These are phyloP conservation scores for Cladopsammia gracilis DNA, from an alignment of 64 coral and sea anemone species.

Conservation along the genomic window DNA sequence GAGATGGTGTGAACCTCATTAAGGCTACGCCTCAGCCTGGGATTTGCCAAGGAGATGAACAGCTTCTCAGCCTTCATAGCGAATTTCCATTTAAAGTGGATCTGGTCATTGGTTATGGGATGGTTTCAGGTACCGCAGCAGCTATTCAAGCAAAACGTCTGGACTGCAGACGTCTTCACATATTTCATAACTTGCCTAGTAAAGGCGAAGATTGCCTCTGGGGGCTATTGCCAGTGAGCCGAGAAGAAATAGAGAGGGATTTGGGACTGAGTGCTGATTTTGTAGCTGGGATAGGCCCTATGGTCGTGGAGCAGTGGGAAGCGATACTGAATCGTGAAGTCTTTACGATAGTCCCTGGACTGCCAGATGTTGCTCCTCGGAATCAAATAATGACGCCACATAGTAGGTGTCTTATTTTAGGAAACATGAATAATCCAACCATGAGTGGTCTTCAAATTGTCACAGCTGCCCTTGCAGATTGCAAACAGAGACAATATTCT, in stretches of 20 bases:
- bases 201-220: constrained; percentile 6
- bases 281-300: constrained; percentile 56
- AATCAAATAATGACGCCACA: constrained; percentile 67
- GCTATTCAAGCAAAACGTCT: constrained; percentile 37
- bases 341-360: constrained; percentile 66
- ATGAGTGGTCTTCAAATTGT: not conserved
- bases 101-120: constrained; percentile 75
- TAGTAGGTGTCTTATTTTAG: constrained; percentile 61
- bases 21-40: constrained; percentile 29
- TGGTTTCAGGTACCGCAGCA: constrained; percentile 65
- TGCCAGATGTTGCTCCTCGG: constrained; percentile 41
- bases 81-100: constrained; percentile 61
- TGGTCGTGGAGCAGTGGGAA: constrained; percentile 64
- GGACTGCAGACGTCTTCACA: constrained; percentile 56
- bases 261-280: constrained; percentile 70
- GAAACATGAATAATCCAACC: not conserved
- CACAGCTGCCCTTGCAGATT: constrained; percentile 19
- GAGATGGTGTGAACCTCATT: constrained; percentile 56
- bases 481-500: not conserved
- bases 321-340: constrained; percentile 68
- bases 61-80: constrained; percentile 47
- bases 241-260: constrained; percentile 19
- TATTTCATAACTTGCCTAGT: constrained; percentile 61
- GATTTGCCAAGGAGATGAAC: not conserved
- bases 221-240: not conserved